Percentiles rank a stretch among this genome's conserved stretches.
phyloP scores from a whole-genome alignment of 2,797 vertebrate species.

The Myotis myotis region DNA sequence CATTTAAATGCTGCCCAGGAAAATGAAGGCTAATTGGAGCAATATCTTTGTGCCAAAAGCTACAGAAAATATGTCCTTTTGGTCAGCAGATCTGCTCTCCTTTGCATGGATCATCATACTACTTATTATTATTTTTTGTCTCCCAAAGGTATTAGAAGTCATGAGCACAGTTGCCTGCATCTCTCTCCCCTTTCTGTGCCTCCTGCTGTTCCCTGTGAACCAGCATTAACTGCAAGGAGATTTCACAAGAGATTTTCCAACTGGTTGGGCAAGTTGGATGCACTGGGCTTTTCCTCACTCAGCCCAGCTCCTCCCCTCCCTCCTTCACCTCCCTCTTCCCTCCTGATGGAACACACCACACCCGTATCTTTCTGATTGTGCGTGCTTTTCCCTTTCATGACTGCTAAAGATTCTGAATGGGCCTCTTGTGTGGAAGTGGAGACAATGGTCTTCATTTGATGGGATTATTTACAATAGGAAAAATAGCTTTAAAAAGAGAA shows the following conservation, averaged over 20 bases:
- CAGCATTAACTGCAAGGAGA: slow-evolving; percentile 41
- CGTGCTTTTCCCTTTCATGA: slow-evolving; percentile 76
- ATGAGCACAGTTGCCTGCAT: background rate
- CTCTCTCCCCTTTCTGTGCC: slow-evolving; percentile 17
- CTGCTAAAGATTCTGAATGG: slow-evolving; percentile 78
- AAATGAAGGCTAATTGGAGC: background rate
- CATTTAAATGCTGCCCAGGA: background rate
- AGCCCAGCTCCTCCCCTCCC: background rate
- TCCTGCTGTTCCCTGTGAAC: background rate
- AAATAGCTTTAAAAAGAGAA: slow-evolving; percentile 78
- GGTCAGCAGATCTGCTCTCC: background rate
- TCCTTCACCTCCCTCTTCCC: slow-evolving; percentile 64
- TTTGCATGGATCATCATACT: background rate
- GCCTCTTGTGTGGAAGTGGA: slow-evolving; percentile 79
- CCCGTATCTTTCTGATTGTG: slow-evolving; percentile 65
- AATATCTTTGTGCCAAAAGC: background rate
- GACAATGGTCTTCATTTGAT: slow-evolving; percentile 84
- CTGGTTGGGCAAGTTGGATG: slow-evolving; percentile 32
- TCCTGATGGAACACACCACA: slow-evolving; percentile 67
- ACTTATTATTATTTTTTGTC: background rate
- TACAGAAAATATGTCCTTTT: background rate
- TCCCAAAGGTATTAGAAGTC: slow-evolving; percentile 58
- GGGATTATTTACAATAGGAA: slow-evolving; percentile 83
- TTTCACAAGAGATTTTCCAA: slow-evolving; percentile 75
- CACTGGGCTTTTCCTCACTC: slow-evolving; percentile 47